These are phyloP conservation scores for Mus pahari DNA, from an alignment of 2,113 vertebrate species.

Conservation along the genomic window DNA sequence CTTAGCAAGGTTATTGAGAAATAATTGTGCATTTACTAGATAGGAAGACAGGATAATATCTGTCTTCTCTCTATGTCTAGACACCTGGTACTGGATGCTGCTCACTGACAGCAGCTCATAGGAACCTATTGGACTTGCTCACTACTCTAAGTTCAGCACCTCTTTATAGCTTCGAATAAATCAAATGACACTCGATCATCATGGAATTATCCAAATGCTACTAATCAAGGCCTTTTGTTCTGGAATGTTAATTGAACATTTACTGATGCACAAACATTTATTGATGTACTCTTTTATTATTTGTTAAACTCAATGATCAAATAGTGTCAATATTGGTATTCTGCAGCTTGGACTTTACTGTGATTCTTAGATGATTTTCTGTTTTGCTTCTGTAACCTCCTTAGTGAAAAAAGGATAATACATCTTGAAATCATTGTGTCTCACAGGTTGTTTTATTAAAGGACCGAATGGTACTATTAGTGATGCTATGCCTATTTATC, in stretches of 20 bases:
- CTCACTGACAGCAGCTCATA: neutral
- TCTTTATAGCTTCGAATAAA: neutral
- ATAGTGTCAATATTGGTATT: neutral
- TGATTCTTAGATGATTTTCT: slow-evolving; percentile 15
- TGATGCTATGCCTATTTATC: slow-evolving; percentile 72
- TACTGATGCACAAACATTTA: neutral
- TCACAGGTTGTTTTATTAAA: neutral
- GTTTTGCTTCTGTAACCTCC: slow-evolving; percentile 25
- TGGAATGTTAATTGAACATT: neutral
- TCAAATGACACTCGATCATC: neutral
- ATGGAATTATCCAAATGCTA: neutral
- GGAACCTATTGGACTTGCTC: neutral
- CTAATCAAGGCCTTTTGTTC: neutral
- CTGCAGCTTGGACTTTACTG: neutral
- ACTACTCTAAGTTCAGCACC: neutral
- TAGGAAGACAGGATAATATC: neutral
- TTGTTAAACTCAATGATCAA: neutral
- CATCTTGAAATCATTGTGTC: slow-evolving; percentile 45
- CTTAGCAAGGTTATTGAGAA: neutral
- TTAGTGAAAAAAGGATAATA: slow-evolving; percentile 10
- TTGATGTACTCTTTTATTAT: neutral
- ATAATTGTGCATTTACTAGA: neutral
- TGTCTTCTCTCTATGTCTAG: neutral
- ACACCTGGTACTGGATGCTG: neutral
- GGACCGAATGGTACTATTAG: slow-evolving; percentile 67